These are phyloP conservation scores for Mobula hypostoma DNA, from an alignment of 2,113 vertebrate species.

Conservation along the genomic window DNA sequence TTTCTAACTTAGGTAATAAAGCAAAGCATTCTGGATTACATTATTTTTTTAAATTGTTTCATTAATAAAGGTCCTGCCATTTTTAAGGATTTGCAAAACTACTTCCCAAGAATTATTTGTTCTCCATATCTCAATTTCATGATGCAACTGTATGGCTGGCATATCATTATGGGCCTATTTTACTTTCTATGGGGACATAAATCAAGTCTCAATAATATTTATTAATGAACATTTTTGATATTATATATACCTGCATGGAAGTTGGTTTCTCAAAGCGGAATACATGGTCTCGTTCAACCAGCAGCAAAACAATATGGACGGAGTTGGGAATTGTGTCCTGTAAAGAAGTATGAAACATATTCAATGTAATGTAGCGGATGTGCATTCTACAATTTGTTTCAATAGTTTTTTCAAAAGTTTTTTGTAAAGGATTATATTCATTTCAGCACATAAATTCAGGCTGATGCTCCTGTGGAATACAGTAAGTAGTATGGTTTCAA, in stretches of 20 bases:
- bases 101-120: too few species aligned
- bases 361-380: not conserved
- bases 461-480: too few species aligned
- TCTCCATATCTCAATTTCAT: too few species aligned
- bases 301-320: slow-evolving; percentile 66
- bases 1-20: too few species aligned
- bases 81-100: too few species aligned
- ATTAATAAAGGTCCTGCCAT: too few species aligned
- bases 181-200: not conserved
- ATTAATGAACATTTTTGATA: not conserved
- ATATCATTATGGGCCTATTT: not conserved
- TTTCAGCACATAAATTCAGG: too few species aligned
- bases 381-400: not conserved
- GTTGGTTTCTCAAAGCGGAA: slow-evolving; percentile 59
- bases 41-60: too few species aligned
- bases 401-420: not conserved
- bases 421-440: too few species aligned
- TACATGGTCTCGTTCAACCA: slow-evolving; percentile 62
- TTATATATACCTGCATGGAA: slow-evolving; percentile 61
- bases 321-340: slow-evolving; percentile 60
- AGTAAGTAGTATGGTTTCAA: too few species aligned
- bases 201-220: not conserved
- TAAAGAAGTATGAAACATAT: slow-evolving; percentile 39
- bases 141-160: too few species aligned
- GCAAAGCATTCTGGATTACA: too few species aligned